Conservation (phyloP, 2,888 invertebrate genomes). For the Stictocephala bisonia region DNA sequence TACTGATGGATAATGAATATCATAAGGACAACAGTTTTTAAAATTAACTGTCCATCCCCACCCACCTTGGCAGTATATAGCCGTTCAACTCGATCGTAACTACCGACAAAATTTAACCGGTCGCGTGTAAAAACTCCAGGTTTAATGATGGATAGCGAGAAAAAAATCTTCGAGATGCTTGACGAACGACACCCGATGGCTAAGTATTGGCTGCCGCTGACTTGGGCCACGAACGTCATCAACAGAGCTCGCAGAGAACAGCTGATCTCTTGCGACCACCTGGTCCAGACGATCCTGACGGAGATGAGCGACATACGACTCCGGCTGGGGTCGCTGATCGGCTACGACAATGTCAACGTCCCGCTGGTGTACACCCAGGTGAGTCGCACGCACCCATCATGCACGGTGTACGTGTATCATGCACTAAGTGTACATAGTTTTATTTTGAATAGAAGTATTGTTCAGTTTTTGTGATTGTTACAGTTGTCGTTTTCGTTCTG, state of each 20-base stretch:
- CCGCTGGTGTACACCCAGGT: slow-evolving; percentile 94
- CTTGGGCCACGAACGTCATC: slow-evolving; percentile 93
- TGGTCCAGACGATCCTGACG: slow-evolving; percentile 89
- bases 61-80: slow-evolving; percentile 17
- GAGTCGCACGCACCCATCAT: too few species aligned
- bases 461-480: too few species aligned
- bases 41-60: background rate
- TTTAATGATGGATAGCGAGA: slow-evolving; percentile 90
- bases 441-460: too few species aligned
- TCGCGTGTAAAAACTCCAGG: slow-evolving; percentile 67
- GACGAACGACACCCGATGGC: slow-evolving; percentile 91
- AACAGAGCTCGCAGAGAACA: slow-evolving; percentile 88
- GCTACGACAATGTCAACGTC: slow-evolving; percentile 92
- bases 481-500: too few species aligned
- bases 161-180: slow-evolving; percentile 91
- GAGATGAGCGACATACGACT: slow-evolving; percentile 91
- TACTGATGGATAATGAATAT: too few species aligned
- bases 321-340: slow-evolving; percentile 85
- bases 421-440: too few species aligned
- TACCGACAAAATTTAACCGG: too few species aligned
- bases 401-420: too few species aligned
- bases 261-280: slow-evolving; percentile 88
- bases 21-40: background rate
- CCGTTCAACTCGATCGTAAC: background rate
- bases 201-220: slow-evolving; percentile 93